Base-by-base conservation (phyloP, 2,888 invertebrate species). In the Agriopis leucophaearia region DNA sequence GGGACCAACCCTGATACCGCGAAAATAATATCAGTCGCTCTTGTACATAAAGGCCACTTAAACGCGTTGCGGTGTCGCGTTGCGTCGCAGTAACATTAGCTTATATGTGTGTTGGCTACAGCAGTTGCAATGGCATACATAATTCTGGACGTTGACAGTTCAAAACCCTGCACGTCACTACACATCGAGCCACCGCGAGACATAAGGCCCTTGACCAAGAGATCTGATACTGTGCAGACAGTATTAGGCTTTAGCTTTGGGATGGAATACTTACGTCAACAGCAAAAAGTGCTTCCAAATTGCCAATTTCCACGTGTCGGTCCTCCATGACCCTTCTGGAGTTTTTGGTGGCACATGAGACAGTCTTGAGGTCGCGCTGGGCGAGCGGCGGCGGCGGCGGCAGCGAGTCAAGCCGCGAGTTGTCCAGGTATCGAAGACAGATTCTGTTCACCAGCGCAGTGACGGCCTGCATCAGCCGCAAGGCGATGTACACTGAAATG, bases 301-400 rank as follows among this genome's bases (percentile, higher is more conserved):
- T 97, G 58, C 97, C 96, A 69, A 98, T 95, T 80, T 97, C 95
- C 5, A 97, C 96, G 84, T 98, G 97, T 56, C 98, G 94, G 88
- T 99, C 99, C 90, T 99, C 99, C 99, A 99, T 99, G 83, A 95
- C 96, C 66, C 98, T 95, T 63, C 98, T 95, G 44, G 95, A 95
- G 90, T 99, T 99, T 90, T 96, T 97, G 38, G 96, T 95, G 61
- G 97, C 97, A 79, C 95, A 96, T 42, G 95, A 95, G 71, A 96
- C 96, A 78, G 93, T 87, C 88, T 89, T 88, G 69, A 91, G 85
- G 71, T 94, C 94, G 52, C 90, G 87, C 59, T 95, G 94, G 35
- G 88, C 86, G 52, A 89, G 89, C 63, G 95, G 94, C 64, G 95
- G 95, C 54, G 96, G 95, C 64, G 96, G 95, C 73, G 96, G 94